These are phyloP conservation scores for Drosophila ogumai DNA, from an alignment of 1,140 invertebrate species.

Conservation along the genomic window DNA sequence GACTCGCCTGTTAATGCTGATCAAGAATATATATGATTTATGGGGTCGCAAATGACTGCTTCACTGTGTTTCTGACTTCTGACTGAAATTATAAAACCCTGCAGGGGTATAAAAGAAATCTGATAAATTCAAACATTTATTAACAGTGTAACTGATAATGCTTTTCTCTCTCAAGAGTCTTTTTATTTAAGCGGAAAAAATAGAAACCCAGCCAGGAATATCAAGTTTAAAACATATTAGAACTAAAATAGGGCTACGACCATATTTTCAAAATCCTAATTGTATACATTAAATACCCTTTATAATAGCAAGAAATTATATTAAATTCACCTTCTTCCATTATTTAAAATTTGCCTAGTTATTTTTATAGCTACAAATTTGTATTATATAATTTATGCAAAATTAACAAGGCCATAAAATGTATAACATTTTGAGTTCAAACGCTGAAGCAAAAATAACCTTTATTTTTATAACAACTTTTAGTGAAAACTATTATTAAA, in stretches of 20 bases:
- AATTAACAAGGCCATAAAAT: neutral
- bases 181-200: neutral
- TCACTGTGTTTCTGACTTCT: no score
- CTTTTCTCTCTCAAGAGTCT: neutral
- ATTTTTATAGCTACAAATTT: neutral
- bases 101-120: neutral
- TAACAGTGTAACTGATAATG: neutral
- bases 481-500: neutral
- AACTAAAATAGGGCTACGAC: neutral
- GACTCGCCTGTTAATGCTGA: no score
- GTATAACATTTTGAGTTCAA: neutral
- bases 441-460: neutral
- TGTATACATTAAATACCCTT: neutral
- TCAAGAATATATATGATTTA: no score
- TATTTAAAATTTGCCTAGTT: neutral
- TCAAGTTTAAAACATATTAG: neutral
- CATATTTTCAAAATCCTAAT: neutral
- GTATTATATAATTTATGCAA: neutral
- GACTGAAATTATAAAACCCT: no score
- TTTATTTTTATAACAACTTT: neutral
- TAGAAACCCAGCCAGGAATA: neutral
- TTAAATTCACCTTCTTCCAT: neutral
- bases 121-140: neutral
- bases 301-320: neutral
- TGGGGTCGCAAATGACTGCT: no score